Conservation (phyloP, 2,888 invertebrate species). For the Lasioglossum zephyrum region DNA sequence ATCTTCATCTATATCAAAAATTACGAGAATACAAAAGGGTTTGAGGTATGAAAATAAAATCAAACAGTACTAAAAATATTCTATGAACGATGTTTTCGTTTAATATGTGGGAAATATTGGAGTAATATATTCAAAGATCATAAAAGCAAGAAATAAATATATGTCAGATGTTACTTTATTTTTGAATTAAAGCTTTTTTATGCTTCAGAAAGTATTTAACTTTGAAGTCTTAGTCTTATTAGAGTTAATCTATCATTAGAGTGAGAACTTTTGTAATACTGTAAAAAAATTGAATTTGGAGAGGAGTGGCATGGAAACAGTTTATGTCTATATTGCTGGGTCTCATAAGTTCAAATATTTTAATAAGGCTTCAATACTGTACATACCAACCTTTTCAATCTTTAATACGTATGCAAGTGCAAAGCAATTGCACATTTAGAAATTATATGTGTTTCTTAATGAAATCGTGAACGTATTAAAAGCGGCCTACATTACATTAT, state of each 20-base stretch:
- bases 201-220: neutral
- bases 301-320: neutral
- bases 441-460: slow-evolving; percentile 1
- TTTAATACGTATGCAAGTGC: neutral
- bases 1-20: neutral
- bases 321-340: neutral
- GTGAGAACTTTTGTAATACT: neutral
- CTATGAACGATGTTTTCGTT: slow-evolving; percentile 1
- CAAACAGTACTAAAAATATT: neutral
- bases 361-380: neutral
- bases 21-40: neutral
- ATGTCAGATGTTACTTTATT: neutral
- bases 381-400: neutral
- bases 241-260: neutral
- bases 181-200: neutral
- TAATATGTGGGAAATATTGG: slow-evolving; percentile 3
- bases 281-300: slow-evolving; percentile 5
- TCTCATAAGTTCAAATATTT: slow-evolving; percentile 4
- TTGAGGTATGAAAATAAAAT: neutral
- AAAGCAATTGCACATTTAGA: slow-evolving; percentile 2
- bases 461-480: slow-evolving; percentile 16
- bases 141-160: neutral
- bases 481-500: slow-evolving; percentile 30
- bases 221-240: neutral
- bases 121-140: neutral